Percentiles rank a stretch among this genome's conserved stretches.
Conservation (phyloP, 2,888 invertebrate species). For the Xestobium rufovillosum region DNA sequence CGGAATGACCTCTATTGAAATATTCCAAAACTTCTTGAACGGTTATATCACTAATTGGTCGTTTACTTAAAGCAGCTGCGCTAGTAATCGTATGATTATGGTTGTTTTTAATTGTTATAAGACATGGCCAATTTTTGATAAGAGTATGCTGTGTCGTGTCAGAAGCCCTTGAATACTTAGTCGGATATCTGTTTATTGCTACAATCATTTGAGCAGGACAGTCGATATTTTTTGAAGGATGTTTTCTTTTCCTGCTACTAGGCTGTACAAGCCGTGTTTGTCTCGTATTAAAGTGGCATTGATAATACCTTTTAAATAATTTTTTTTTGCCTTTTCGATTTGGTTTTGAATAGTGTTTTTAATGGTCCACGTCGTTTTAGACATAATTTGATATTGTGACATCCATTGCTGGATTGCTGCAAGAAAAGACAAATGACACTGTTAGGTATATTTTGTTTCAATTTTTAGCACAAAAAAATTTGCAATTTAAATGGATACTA, state of each 20-base stretch:
- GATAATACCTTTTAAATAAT: constrained; percentile 7
- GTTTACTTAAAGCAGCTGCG: no score
- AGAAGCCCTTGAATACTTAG: background rate
- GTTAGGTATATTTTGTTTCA: no score
- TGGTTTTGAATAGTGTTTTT: background rate
- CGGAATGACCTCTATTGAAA: no score
- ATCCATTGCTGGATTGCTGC: constrained; percentile 5
- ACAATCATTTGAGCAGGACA: constrained; percentile 6
- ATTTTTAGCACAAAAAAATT: no score
- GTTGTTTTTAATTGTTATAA: constrained; percentile 4
- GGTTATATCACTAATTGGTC: no score
- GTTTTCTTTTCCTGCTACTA: constrained; percentile 1
- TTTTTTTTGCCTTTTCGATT: constrained; percentile 4
- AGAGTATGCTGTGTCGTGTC: constrained; percentile 5
- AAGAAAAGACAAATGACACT: no score
- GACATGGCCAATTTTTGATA: constrained; percentile 5
- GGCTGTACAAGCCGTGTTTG: background rate
- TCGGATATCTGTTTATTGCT: background rate
- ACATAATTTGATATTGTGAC: background rate
- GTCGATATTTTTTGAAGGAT: constrained; percentile 8
- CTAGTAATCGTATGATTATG: constrained; percentile 5
- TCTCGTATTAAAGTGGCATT: constrained; percentile 6
- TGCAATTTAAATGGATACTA: no score
- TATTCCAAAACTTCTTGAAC: no score
- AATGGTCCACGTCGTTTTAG: background rate